phyloP scores from a whole-genome alignment of 2,888 invertebrate species.

The Drosophila percnosoma region DNA sequence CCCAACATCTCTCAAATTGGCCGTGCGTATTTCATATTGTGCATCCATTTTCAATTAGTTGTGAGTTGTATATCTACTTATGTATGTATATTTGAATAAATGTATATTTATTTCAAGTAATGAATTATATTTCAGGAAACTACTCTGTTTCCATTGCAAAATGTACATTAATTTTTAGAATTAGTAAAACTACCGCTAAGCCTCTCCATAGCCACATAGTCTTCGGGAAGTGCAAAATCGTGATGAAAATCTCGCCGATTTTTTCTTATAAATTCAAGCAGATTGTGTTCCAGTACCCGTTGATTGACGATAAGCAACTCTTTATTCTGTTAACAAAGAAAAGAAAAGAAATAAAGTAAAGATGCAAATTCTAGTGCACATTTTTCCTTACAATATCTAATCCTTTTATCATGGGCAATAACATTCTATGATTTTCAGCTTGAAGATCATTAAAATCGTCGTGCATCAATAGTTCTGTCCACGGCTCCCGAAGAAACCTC shows the following conservation, averaged over 20 bases:
- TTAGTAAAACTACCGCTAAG: not conserved
- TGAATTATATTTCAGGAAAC: constrained; percentile 7
- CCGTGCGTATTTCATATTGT: constrained; percentile 36
- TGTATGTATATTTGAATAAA: not conserved
- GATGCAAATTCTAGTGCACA: no score
- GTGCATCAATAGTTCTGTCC: constrained; percentile 77
- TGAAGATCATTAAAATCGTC: constrained; percentile 66
- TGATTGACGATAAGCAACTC: constrained; percentile 41
- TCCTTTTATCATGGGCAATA: constrained; percentile 32
- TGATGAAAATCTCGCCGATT: constrained; percentile 54
- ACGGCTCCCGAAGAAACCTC: constrained; percentile 71
- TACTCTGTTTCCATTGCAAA: constrained; percentile 16
- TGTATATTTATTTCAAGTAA: not conserved
- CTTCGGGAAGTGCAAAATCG: constrained; percentile 64
- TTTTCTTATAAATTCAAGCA: constrained; percentile 57
- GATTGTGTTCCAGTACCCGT: constrained; percentile 47
- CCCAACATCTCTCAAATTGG: constrained; percentile 34
- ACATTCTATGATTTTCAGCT: constrained; percentile 40
- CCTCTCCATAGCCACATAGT: constrained; percentile 17
- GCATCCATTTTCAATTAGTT: constrained; percentile 30
- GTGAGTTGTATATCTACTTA: not conserved
- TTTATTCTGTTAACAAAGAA: not conserved
- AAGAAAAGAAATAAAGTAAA: no score
- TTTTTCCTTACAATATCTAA: constrained; percentile 1
- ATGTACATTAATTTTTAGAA: not conserved